Evolutionary conservation across 1,140 invertebrate genomes (phyloP).

Genomic region (Drosophila ficusphila): DNA sequence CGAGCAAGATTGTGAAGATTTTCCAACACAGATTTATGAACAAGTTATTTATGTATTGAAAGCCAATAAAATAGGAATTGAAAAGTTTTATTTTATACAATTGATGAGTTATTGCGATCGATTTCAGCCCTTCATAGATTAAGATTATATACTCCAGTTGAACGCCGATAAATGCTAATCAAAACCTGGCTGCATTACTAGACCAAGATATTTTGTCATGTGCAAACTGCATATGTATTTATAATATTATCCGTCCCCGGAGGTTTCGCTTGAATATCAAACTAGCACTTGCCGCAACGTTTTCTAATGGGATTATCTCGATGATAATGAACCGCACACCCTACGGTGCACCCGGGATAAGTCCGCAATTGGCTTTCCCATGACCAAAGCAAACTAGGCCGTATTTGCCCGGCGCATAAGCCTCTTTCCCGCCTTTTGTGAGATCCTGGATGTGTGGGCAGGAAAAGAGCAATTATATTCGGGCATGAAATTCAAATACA

Average conservation of each 20-base stretch:
- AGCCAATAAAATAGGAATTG: neutral
- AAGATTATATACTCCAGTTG: neutral
- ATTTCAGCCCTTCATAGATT: neutral
- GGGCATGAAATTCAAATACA: slow-evolving; percentile 81
- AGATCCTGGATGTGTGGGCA: slow-evolving; percentile 51
- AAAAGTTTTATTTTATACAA: no score
- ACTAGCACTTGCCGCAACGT: slow-evolving; percentile 52
- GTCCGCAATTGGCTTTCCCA: slow-evolving; percentile 71
- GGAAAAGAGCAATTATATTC: slow-evolving; percentile 76
- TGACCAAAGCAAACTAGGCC: slow-evolving; percentile 49
- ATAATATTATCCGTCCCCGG: slow-evolving; percentile 18
- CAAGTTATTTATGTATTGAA: no score
- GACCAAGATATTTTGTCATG: slow-evolving; percentile 11
- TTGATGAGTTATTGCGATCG: neutral
- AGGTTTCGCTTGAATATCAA: slow-evolving; percentile 15
- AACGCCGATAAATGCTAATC: neutral
- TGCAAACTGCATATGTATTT: slow-evolving; percentile 21
- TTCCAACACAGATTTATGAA: neutral
- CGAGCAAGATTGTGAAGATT: neutral
- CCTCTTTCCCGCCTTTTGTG: slow-evolving; percentile 46
- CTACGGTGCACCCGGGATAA: slow-evolving; percentile 15
- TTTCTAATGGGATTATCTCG: slow-evolving; percentile 64
- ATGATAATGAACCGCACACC: slow-evolving; percentile 73
- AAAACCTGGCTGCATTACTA: neutral
- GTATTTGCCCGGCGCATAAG: slow-evolving; percentile 72